phyloP scores from a whole-genome alignment of 1,140 invertebrate species.

The Lithobius niger region DNA sequence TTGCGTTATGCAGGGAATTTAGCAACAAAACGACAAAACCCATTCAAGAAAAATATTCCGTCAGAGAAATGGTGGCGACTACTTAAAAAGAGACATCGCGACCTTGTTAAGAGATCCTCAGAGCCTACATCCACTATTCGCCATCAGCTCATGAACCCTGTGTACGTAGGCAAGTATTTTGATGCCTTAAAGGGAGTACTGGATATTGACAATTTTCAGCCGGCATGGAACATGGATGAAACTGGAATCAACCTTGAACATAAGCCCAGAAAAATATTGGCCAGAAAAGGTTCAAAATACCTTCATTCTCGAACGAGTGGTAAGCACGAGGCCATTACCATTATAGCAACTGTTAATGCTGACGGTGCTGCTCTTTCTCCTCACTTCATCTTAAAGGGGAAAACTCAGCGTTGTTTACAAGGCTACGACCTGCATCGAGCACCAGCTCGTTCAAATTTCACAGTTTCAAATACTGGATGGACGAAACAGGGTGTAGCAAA shows the following conservation, averaged over 20 bases:
- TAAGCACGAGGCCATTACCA: neutral
- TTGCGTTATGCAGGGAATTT: no score
- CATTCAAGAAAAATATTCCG: neutral
- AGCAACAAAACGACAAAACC: no score
- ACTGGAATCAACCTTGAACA: neutral
- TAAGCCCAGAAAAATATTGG: no score
- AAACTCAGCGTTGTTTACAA: neutral
- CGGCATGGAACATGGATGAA: neutral
- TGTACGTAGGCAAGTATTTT: neutral
- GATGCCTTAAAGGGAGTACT: neutral
- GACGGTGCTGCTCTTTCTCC: neutral
- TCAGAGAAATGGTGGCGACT: constrained; percentile 1
- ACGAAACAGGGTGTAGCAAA: neutral
- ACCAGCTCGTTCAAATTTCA: neutral
- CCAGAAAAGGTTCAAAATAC: neutral
- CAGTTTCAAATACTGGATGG: neutral
- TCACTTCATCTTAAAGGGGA: no score
- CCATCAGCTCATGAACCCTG: neutral
- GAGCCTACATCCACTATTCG: neutral
- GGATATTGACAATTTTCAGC: neutral
- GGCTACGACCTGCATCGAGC: neutral
- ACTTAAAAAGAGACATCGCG: neutral
- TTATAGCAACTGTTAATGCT: neutral
- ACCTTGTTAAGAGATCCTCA: neutral
- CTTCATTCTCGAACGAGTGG: neutral